phyloP scores from a whole-genome alignment of 2,888 invertebrate genomes.

The Xanthia togata region DNA sequence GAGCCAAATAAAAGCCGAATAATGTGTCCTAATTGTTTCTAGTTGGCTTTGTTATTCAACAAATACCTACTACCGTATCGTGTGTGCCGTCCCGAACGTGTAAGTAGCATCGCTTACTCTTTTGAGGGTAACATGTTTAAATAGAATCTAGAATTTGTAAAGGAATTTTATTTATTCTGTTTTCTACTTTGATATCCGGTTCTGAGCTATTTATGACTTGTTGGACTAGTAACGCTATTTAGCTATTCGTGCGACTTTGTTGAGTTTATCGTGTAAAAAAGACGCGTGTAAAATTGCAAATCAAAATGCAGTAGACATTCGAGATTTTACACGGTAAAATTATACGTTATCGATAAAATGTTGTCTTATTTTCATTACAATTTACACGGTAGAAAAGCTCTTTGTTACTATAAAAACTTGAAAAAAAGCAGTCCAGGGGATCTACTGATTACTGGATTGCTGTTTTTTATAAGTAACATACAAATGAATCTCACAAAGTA shows the following conservation, averaged over 20 bases:
- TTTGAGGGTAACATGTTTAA: slow-evolving; percentile 18
- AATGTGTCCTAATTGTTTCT: not conserved
- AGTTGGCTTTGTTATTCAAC: not conserved
- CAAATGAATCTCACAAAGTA: not conserved
- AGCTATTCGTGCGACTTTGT: not conserved
- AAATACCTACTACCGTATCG: not conserved
- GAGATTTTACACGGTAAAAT: not conserved
- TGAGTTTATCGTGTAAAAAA: not conserved
- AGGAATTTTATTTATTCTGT: not conserved
- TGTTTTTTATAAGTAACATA: not conserved
- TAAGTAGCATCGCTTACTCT: not conserved
- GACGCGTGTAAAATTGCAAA: not conserved
- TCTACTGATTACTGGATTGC: not conserved
- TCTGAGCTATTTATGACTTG: not conserved
- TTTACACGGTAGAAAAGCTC: not conserved
- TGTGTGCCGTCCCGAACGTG: not conserved
- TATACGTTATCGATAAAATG: not conserved
- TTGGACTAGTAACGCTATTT: not conserved
- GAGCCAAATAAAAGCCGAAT: not conserved
- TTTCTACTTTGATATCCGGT: slow-evolving; percentile 24
- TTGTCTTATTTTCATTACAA: not conserved
- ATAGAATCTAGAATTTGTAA: slow-evolving; percentile 19
- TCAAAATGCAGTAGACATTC: not conserved
- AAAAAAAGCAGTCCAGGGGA: not conserved
- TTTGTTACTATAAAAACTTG: not conserved